Evolutionary conservation across 2,113 vertebrate genomes (phyloP), one percentile per base, ranked within the genome.

Genomic region (Proterorhinus semilunaris): DNA sequence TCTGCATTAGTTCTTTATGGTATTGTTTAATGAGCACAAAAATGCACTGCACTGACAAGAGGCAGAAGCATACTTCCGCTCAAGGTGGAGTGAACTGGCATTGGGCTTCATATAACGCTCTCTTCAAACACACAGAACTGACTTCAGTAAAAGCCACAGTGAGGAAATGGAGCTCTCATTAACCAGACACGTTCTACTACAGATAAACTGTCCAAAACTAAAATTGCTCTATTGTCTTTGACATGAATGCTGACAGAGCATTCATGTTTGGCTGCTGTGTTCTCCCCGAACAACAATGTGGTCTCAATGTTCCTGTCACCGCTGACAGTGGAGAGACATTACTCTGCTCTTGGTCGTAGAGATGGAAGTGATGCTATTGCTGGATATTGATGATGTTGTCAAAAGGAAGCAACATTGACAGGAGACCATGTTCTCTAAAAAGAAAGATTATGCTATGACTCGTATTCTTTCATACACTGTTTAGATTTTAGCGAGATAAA

Each of bases 251-350:
- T 47, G 71, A 66, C 70, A 64, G 80, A 75, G 70, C 63, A 74
- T 71, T 69, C 74, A 69, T 76, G 76, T 77, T 80, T 78, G 75
- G 63, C 68, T 79, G 69, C 65, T 43, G 74, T 74, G 76, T 70
- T 72, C 77, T 66, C 62, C 69, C 51, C 71, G 53, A 75, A 80
- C 77, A 85, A 85, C 81, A 82, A 74, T 86, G 82, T 61, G n/a
- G 65, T 4, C 61, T 65, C 72, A 78, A 85, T 80, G 75, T 62
- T 64, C 65, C 62, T 84, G 84, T 88, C 79, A 81, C 48, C 48
- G 55, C 62, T 78, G 80, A 85, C 82, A 86, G 75, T 52, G 58
- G 62, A 71, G 65, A 74, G 51, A 57, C 76, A 80, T 87, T 75
- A 74, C 70, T 74, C 59, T 79, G 66, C 70, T 78, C 75, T 79